These are phyloP conservation scores for Molossus alvarezi DNA, from an alignment of 2,797 vertebrate genomes.

Conservation along the genomic window DNA sequence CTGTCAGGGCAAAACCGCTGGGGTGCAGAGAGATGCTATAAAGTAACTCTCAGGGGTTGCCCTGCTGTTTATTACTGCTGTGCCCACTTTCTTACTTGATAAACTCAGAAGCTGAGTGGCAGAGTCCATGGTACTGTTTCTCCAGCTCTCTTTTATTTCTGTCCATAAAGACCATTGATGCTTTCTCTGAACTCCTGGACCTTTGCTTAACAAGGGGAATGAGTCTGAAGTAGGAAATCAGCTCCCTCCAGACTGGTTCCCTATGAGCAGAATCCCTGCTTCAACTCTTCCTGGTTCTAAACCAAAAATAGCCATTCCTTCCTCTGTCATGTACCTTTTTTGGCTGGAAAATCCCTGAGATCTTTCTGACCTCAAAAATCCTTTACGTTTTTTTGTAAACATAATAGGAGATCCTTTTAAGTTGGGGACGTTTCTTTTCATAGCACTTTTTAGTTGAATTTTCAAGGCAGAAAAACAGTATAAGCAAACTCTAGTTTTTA, in stretches of 20 bases:
- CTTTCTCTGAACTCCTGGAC: background rate
- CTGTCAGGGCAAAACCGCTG: background rate
- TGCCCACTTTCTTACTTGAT: background rate
- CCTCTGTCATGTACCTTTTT: background rate
- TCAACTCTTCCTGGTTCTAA: background rate
- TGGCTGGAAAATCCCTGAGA: background rate
- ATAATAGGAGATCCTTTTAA: background rate
- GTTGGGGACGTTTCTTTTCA: slow-evolving; percentile 22
- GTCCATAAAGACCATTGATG: background rate
- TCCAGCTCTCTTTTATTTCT: background rate
- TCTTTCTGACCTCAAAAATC: slow-evolving; percentile 15
- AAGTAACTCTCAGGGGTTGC: background rate
- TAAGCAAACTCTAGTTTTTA: slow-evolving; percentile 34
- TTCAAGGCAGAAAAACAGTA: slow-evolving; percentile 23
- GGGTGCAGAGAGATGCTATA: background rate
- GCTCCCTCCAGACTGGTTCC: background rate
- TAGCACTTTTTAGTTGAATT: slow-evolving; percentile 30
- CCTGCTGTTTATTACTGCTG: background rate
- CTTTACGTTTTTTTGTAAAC: background rate
- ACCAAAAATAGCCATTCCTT: slow-evolving; percentile 36
- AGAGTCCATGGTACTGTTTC: background rate
- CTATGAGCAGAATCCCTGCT: slow-evolving; percentile 5
- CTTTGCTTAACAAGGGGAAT: background rate
- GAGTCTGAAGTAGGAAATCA: background rate
- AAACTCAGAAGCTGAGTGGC: slow-evolving; percentile 24